Evolutionary conservation across 2,888 invertebrate species (phyloP).

Genomic region (Octodonta nipae): DNA sequence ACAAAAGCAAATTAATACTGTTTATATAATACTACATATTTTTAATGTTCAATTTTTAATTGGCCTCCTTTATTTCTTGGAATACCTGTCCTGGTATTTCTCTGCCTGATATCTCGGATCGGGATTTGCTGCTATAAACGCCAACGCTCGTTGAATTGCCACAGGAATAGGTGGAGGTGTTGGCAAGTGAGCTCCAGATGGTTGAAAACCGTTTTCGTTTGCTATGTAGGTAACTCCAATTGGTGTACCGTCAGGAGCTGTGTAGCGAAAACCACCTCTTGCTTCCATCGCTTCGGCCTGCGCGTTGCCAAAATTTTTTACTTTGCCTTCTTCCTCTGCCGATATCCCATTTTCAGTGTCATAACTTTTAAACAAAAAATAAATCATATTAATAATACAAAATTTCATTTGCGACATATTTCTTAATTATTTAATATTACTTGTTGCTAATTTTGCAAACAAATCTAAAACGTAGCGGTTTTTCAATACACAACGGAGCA

Average conservation of each 20-base stretch:
- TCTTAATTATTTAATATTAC: too few species aligned
- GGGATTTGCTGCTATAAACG: slow-evolving; percentile 50
- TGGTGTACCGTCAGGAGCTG: slow-evolving; percentile 49
- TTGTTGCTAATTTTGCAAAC: too few species aligned
- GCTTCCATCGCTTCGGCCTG: slow-evolving; percentile 16
- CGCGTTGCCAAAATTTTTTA: slow-evolving; percentile 12
- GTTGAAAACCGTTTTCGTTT: slow-evolving; percentile 47
- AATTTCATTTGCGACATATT: too few species aligned
- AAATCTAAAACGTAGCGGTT: too few species aligned
- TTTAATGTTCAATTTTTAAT: too few species aligned
- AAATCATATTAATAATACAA: too few species aligned
- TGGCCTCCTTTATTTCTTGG: too few species aligned
- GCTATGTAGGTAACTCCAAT: slow-evolving; percentile 36
- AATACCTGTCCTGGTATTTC: neutral
- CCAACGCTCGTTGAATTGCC: slow-evolving; percentile 52
- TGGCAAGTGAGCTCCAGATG: slow-evolving; percentile 37
- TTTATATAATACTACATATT: too few species aligned
- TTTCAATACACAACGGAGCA: too few species aligned
- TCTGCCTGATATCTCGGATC: slow-evolving; percentile 24
- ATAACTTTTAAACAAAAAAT: slow-evolving; percentile 12
- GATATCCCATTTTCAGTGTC: slow-evolving; percentile 50
- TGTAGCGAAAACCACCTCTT: slow-evolving; percentile 54
- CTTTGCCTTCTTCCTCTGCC: slow-evolving; percentile 41
- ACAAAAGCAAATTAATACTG: too few species aligned
- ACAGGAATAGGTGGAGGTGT: slow-evolving; percentile 57